Base-by-base conservation (phyloP, 2,113 vertebrate genomes). In the Lota lota region DNA sequence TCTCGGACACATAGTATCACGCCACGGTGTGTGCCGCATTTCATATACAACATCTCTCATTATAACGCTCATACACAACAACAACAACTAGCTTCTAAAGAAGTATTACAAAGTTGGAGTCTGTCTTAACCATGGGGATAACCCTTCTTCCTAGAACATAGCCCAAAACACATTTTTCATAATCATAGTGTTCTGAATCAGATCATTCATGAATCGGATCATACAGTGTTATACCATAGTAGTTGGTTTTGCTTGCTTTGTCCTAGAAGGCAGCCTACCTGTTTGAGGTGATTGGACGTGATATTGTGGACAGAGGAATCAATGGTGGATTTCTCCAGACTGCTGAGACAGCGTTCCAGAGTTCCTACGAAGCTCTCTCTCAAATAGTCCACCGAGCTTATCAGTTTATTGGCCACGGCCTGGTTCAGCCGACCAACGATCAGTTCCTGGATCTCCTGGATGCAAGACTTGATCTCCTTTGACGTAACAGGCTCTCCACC, bases 311-410 rank as follows among this genome's bases (percentile, higher is more conserved):
- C 79, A 10, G 90, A 82, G 68, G 77, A 90, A 20, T 67, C 97
- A 0, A 84, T 86, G 85, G 89, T 92, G 22, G 94, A 97, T 80
- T 95, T 97, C 87, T 99, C 97, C 76, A 99, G 88, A 87, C 96
- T 99, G 88, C 88, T 91, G 8, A 99, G 94, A 73, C 97, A 99
- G 22, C 97, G 88, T 78, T 99, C 97, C 76, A 99, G 90, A 0
- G 97, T 99, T 11, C 97, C 97, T 0, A 99, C 97, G 1, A 97
- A 99, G 89, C 97, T 99, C 88, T 99, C 97, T 0, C 97, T 86
- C 59, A 99, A 90, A 33, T 98, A 99, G 82, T 99, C 94, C 87
- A 99, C 97, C 0, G 97, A 99, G 79, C 94, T 97, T 87, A 95
- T 99, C 1, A 99, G 85, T 66, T 98, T 98, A 72, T 96, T 99